A percentile compares a stretch with the other conserved stretches of the same genome.
These are phyloP conservation scores for Hydropotes inermis DNA, from an alignment of 2,113 vertebrate genomes.

Conservation along the genomic window DNA sequence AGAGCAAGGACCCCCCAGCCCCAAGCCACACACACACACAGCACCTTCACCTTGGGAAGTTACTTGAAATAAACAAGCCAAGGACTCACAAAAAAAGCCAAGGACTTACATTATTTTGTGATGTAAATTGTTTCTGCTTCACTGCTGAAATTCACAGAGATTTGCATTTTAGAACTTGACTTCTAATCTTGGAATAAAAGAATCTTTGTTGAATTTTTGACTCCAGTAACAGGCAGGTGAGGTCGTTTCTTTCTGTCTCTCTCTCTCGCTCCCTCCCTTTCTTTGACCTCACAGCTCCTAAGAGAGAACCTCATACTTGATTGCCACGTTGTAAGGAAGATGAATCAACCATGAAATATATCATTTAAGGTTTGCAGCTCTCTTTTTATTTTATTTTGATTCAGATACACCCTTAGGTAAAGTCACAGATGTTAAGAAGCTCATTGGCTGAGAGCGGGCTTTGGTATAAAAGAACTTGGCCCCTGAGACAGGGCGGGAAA, in stretches of 20 bases:
- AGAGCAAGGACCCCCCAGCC: not conserved
- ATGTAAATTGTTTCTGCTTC: constrained; percentile 34
- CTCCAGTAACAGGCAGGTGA: not conserved
- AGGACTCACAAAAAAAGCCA: not conserved
- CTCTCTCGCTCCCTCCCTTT: not conserved
- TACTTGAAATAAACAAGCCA: not conserved
- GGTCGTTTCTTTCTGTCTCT: not conserved
- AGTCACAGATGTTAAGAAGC: not conserved
- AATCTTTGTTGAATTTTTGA: not conserved
- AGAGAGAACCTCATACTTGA: not conserved
- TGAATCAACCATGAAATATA: not conserved
- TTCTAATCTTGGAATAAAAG: constrained; percentile 39
- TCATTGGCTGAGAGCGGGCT: not conserved
- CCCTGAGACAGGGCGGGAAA: not conserved
- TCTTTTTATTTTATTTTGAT: not conserved
- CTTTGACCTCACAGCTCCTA: not conserved
- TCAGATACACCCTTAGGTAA: not conserved
- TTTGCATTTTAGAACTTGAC: constrained; percentile 47
- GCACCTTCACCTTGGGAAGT: not conserved
- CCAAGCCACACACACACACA: not conserved
- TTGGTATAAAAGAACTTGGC: not conserved
- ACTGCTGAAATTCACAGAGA: constrained; percentile 41
- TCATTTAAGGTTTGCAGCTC: not conserved
- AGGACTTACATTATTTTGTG: not conserved
- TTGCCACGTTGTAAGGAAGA: not conserved